These are phyloP conservation scores for Fringilla coelebs DNA, from an alignment of 2,797 vertebrate species.

Conservation along the genomic window DNA sequence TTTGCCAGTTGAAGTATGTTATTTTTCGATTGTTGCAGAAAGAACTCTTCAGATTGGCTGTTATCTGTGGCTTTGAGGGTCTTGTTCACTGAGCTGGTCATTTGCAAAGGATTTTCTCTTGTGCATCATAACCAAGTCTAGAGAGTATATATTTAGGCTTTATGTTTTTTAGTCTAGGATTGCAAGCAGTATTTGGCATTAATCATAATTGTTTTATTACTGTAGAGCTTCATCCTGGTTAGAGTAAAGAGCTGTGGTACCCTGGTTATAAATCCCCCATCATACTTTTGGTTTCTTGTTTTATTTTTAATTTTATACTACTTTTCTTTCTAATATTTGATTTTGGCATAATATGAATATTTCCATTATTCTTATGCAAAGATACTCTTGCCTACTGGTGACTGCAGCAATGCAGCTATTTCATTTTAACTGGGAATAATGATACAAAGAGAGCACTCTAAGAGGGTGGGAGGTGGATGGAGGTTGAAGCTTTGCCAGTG, in stretches of 20 bases:
- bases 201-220: not conserved
- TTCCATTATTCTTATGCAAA: not conserved
- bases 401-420: not conserved
- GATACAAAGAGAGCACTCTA: not conserved
- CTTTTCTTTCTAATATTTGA: not conserved
- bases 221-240: not conserved
- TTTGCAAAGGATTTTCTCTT: not conserved
- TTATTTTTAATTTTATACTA: not conserved
- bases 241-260: not conserved
- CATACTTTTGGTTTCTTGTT: not conserved
- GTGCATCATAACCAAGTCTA: not conserved
- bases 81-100: not conserved
- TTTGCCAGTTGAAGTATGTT: not conserved
- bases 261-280: not conserved
- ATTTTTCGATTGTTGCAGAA: not conserved
- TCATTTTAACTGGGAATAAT: not conserved
- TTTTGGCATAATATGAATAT: not conserved
- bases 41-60: not conserved
- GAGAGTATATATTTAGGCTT: not conserved
- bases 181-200: not conserved
- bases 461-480: not conserved
- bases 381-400: not conserved
- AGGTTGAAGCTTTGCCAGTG: not conserved
- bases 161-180: not conserved
- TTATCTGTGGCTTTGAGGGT: not conserved